Base-by-base conservation (phyloP, 2,797 vertebrate species). In the Eupleurogrammus muticus region DNA sequence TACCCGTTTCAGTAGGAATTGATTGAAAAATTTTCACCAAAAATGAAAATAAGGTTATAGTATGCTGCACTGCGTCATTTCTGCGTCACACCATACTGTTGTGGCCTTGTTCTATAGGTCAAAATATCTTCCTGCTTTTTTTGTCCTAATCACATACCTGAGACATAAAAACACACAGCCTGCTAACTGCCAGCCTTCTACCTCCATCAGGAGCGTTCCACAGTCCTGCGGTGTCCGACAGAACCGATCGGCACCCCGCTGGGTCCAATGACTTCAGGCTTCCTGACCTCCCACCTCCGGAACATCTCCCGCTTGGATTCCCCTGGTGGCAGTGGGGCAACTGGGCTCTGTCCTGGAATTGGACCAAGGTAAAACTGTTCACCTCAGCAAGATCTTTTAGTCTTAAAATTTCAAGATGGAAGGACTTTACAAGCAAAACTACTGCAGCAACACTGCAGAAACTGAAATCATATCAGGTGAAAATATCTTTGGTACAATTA, bases 231-330 rank as follows among this genome's bases (percentile, higher is more conserved):
- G 64, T 95, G 95, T 83, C 89, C 95, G 0, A 16, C 68, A 20
- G 96, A 97, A 36, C 95, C 95, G 36, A 68, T 90, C 0, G 94
- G 92, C 13, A 94, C 94, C 0, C 93, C 95, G 0, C 88, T 95
- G 82, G 93, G 95, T 0, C 16, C 91, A 46, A 94, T 93, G 86
- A 88, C 92, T 0, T 95, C 94, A 36, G 94, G 94, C 56, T 94
- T 96, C 28, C 89, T 98, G 65, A 95, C 95, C 0, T 91, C 95
- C 17, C 96, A 98, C 47, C 95, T 99, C 53, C 91, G 96, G 55
- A 97, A 94, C 63, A 70, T 97, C 58, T 97, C 96, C 20, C 96
- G 96, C 42, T 91, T 96, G 64, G 97, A 99, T 53, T 97, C 96
- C 0, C 95, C 97, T 0, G 82, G 78, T 23, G 84, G 83, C 34